phyloP scores from a whole-genome alignment of 92 coral and sea anemone genomes.

The Meandrina meandrites region DNA sequence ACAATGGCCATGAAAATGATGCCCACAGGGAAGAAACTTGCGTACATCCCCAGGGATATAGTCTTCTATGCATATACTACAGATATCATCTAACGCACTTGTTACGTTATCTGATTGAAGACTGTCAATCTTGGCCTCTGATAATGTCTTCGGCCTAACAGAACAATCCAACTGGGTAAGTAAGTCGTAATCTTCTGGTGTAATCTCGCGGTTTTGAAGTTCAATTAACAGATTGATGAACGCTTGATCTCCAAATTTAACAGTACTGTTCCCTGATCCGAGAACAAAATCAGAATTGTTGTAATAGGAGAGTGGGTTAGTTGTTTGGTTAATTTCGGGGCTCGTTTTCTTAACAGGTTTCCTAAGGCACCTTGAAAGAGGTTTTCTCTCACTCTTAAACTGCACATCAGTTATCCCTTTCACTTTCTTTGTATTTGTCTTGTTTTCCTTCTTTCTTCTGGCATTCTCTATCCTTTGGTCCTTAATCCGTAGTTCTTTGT shows the following conservation, averaged over 20 bases:
- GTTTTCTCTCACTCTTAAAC: background rate
- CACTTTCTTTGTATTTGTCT: constrained; percentile 8
- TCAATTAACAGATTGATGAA: constrained; percentile 53
- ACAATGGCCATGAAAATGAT: constrained; percentile 81
- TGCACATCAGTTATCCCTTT: background rate
- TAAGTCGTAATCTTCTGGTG: constrained; percentile 91
- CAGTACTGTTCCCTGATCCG: constrained; percentile 43
- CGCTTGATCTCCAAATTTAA: constrained; percentile 54
- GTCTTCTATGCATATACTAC: constrained; percentile 89
- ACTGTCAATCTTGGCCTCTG: constrained; percentile 53
- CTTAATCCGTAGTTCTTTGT: constrained; percentile 20
- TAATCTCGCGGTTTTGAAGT: constrained; percentile 86
- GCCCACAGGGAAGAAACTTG: constrained; percentile 79
- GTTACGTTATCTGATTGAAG: constrained; percentile 59
- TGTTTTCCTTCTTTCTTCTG: constrained; percentile 25
- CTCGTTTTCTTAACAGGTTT: background rate
- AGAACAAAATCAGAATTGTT: constrained; percentile 51
- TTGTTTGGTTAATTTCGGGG: background rate
- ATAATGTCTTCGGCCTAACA: constrained; percentile 77
- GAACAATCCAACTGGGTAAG: constrained; percentile 77
- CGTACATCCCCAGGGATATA: constrained; percentile 67
- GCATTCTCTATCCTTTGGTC: constrained; percentile 19
- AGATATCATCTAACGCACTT: constrained; percentile 24
- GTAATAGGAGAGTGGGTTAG: constrained; percentile 25
- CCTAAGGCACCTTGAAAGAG: background rate